Evolutionary conservation across 2,888 invertebrate genomes (phyloP).

Genomic region (Lacanobia wlatinum): DNA sequence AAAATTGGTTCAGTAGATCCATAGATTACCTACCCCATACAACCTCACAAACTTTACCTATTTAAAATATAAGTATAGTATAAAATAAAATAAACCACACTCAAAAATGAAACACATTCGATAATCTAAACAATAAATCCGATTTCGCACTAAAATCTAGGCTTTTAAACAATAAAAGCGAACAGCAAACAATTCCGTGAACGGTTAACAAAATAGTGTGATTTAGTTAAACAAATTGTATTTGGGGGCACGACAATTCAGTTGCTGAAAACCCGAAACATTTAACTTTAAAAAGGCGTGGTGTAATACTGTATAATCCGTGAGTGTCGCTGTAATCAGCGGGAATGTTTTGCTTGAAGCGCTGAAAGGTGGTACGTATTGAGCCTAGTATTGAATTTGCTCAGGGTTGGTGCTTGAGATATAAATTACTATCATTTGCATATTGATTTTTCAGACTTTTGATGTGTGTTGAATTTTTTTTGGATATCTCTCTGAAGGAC

Average conservation of each 20-base stretch:
- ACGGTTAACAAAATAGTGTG: conserved; percentile 33
- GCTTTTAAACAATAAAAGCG: conserved; percentile 6
- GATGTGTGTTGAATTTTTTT: not conserved
- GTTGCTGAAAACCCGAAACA: conserved; percentile 14
- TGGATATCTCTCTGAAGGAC: not conserved
- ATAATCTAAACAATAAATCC: not conserved
- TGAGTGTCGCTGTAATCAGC: conserved; percentile 38
- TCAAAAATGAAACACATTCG: not conserved
- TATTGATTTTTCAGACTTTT: conserved; percentile 22
- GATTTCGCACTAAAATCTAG: not conserved
- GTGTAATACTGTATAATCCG: conserved; percentile 23
- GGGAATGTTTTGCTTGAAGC: conserved; percentile 30
- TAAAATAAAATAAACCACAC: not conserved
- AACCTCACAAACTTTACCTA: too few relatives aligned
- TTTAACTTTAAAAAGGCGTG: conserved; percentile 63
- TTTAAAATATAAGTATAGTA: too few relatives aligned
- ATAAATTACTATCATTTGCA: conserved; percentile 13
- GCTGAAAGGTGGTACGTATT: conserved; percentile 40
- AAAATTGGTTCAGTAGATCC: too few relatives aligned
- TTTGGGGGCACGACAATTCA: conserved; percentile 29
- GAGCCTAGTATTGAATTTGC: conserved; percentile 13
- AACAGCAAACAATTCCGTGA: conserved; percentile 5
- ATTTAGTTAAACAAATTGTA: conserved; percentile 43
- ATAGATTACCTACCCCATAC: too few relatives aligned
- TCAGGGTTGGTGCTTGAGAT: not conserved